Evolutionary conservation across 2,888 invertebrate genomes (phyloP).

Genomic region (Folsomia candida): DNA sequence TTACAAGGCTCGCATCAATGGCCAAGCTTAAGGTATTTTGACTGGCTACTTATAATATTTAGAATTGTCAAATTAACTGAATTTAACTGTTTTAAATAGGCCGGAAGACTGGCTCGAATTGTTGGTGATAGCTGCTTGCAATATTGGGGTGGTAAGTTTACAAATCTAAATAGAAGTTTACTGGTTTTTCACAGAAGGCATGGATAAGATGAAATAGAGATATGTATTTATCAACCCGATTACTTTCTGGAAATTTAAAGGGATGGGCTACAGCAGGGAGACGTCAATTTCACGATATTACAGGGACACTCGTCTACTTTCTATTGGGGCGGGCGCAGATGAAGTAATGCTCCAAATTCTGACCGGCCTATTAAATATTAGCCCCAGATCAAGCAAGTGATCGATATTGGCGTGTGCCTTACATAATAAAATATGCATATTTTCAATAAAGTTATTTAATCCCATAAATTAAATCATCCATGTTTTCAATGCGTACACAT

Average conservation of each 20-base stretch:
- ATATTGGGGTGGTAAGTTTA: conserved; percentile 62
- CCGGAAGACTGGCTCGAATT: conserved; percentile 57
- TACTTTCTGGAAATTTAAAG: too few species aligned
- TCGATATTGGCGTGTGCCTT: too few species aligned
- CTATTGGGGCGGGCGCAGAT: conserved; percentile 61
- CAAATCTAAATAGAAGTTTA: too few species aligned
- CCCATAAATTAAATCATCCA: too few species aligned
- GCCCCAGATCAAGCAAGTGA: conserved; percentile 51
- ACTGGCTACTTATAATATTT: too few species aligned
- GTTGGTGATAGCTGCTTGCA: conserved; percentile 60
- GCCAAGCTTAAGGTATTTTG: conserved; percentile 57
- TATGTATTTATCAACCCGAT: too few species aligned
- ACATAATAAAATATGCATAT: too few species aligned
- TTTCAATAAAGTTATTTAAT: too few species aligned
- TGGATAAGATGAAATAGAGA: too few species aligned
- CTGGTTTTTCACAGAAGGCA: too few species aligned
- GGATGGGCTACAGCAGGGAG: conserved; percentile 60
- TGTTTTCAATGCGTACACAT: too few species aligned
- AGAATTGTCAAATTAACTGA: background rate
- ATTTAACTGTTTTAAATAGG: conserved; percentile 57
- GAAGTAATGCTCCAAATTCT: conserved; percentile 62
- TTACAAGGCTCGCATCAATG: conserved; percentile 60
- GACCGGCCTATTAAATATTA: conserved; percentile 58
- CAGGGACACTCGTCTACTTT: conserved; percentile 58
- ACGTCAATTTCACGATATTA: conserved; percentile 53